phyloP scores from a whole-genome alignment of 2,888 invertebrate species.

The Allophyes oxyacanthae region DNA sequence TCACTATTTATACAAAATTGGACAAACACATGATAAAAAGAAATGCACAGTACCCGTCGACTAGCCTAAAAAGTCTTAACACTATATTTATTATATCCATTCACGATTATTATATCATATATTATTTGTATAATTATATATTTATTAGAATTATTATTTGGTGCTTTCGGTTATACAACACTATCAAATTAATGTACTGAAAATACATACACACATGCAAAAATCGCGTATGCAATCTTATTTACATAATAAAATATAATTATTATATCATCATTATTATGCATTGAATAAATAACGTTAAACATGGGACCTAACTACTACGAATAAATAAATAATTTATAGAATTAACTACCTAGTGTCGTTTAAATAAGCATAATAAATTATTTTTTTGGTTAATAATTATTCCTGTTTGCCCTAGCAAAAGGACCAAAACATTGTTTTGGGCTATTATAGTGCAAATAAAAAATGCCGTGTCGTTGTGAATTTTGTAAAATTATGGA shows the following conservation, averaged over 20 bases:
- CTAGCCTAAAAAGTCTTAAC: constrained; percentile 76
- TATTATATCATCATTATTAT: constrained; percentile 48
- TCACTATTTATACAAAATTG: constrained; percentile 84
- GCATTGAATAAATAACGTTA: constrained; percentile 39
- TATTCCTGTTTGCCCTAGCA: constrained; percentile 61
- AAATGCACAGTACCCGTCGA: constrained; percentile 89
- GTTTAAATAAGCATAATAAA: constrained; percentile 51
- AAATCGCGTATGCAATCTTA: constrained; percentile 54
- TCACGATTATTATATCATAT: constrained; percentile 51
- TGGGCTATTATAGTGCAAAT: constrained; percentile 52
- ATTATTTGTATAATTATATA: constrained; percentile 57
- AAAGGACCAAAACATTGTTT: constrained; percentile 64
- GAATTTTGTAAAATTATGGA: constrained; percentile 73
- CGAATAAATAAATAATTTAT: constrained; percentile 37
- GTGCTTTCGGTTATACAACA: constrained; percentile 69
- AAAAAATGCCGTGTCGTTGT: constrained; percentile 74
- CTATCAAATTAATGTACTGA: constrained; percentile 59
- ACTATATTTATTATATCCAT: constrained; percentile 47
- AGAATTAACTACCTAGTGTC: constrained; percentile 46
- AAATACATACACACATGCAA: constrained; percentile 53
- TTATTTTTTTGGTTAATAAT: constrained; percentile 47
- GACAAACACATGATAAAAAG: constrained; percentile 75
- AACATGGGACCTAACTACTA: constrained; percentile 37
- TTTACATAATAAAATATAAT: constrained; percentile 62
- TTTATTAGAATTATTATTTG: constrained; percentile 66